Percentiles rank a stretch among this genome's conserved stretches.
These are phyloP conservation scores for Temnothorax unifasciatus DNA, from an alignment of 2,888 invertebrate genomes.

Conservation along the genomic window DNA sequence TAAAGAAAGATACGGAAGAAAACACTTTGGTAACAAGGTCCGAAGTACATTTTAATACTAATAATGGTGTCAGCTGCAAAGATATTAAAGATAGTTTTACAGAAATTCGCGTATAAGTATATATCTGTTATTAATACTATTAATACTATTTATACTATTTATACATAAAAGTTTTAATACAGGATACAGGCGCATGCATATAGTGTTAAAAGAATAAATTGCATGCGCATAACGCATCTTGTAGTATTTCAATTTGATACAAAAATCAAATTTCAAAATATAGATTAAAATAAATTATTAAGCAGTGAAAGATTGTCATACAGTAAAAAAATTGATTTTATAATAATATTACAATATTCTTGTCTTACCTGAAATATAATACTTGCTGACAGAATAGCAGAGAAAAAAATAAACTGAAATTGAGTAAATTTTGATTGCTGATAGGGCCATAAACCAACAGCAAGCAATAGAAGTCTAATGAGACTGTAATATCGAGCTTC, in stretches of 20 bases:
- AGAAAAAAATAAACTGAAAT: neutral
- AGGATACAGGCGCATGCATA: too few relatives aligned
- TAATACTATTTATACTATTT: too few relatives aligned
- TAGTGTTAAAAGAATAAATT: too few relatives aligned
- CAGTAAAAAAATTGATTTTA: neutral
- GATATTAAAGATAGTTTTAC: neutral
- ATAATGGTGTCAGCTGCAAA: slow-evolving; percentile 5
- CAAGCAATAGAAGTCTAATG: neutral
- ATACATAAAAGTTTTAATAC: too few relatives aligned
- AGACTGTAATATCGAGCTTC: neutral
- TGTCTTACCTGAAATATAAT: slow-evolving; percentile 20
- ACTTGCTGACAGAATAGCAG: neutral
- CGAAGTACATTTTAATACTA: neutral
- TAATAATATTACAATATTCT: neutral
- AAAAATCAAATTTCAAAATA: neutral
- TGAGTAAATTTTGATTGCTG: neutral
- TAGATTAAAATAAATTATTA: too few relatives aligned
- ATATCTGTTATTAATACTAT: too few relatives aligned
- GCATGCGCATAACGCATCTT: too few relatives aligned
- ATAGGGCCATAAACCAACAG: slow-evolving; percentile 24
- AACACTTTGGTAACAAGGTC: neutral
- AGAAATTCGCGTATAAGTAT: neutral
- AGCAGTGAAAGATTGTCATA: too few relatives aligned
- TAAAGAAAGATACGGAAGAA: neutral
- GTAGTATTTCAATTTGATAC: neutral